A percentile compares a stretch with the other conserved stretches of the same genome.
These are phyloP conservation scores for Enteromius argenteus DNA, from an alignment of 2,797 vertebrate genomes.

Conservation along the genomic window DNA sequence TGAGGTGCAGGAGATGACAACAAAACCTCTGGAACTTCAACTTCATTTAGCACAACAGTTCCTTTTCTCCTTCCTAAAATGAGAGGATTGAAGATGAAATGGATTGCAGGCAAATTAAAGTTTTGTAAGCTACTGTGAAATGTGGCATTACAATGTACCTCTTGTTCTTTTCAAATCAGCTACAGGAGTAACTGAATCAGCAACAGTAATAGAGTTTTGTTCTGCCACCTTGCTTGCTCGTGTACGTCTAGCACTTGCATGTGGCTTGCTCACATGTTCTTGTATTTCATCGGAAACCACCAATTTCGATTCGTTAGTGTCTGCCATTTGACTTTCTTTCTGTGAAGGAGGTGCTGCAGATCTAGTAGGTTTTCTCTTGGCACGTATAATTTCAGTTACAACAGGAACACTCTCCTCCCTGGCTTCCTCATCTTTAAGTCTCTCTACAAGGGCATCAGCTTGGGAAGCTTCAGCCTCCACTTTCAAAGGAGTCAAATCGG, in stretches of 20 bases:
- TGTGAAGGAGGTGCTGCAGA: not conserved
- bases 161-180: constrained; percentile 76
- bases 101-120: constrained; percentile 35
- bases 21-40: constrained; percentile 72
- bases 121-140: not conserved
- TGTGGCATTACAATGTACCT: constrained; percentile 63
- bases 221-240: constrained; percentile 62
- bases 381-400: constrained; percentile 64
- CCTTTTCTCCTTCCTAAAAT: constrained; percentile 77
- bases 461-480: constrained; percentile 72
- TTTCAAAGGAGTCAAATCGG: constrained; percentile 68
- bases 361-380: constrained; percentile 64
- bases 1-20: constrained; percentile 80
- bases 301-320: not conserved
- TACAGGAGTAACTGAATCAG: constrained; percentile 80
- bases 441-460: constrained; percentile 76
- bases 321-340: not conserved
- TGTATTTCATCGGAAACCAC: not conserved
- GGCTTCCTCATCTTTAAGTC: constrained; percentile 72
- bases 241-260: constrained; percentile 56
- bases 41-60: constrained; percentile 67
- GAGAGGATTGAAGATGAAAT: not conserved
- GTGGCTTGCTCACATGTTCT: constrained; percentile 23
- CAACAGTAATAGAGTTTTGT: constrained; percentile 64
- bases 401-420: constrained; percentile 63